Base-by-base conservation (phyloP, 2,888 invertebrate genomes). In the Scaptodrosophila latifasciaeformis region DNA sequence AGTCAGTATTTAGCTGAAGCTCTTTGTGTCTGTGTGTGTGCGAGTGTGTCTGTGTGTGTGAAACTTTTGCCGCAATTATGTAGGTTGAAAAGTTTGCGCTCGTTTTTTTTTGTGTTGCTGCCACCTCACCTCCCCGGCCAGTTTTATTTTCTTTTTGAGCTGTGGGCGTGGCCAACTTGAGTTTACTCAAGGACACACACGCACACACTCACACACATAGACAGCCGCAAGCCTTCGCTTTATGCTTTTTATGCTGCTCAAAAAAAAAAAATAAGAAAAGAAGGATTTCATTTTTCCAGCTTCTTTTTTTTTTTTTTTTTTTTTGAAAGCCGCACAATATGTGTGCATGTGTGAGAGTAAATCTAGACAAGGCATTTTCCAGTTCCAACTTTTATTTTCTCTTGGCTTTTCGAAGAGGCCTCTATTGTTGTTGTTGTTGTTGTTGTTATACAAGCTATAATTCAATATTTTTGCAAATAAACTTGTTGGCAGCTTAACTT, bases 381-480 rank as follows among this genome's bases (percentile, higher is more conserved):
- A 21, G 34, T 34, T 40, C 31, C 30, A 15, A 34, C 35, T 44
- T 57, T 49, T 31, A 53, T 29, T 24, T 15, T 39, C 44, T 50
- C 31, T 19, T 49, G 40, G 13, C 42, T 18, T 21, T 48, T 48
- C 21, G 7, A 12, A 34, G 15, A 12, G 34, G n/a, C n/a, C n/a
- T n/a, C 12, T 6, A 30, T 34, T 34, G 47, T 48, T 52, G 12
- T 44, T 34, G 49, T 52, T 42, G 50, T 54, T 51, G 43, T 58
- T 50, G 42, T 52, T 42, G 37, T 43, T 54, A 56, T 59, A 62
- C 63, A 74, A 59, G 75, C 75, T 71, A 77, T 78, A 74, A 77
- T 75, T 75, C 78, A 75, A 77, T 75, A 77, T 75, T 75, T 62
- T 74, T 74, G 61, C 67, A 77, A 77, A 77, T 77, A 75, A 77